Evolutionary conservation across 2,888 invertebrate genomes (phyloP), one percentile per base, ranked within the genome.

Genomic region (Pollenia labialis): DNA sequence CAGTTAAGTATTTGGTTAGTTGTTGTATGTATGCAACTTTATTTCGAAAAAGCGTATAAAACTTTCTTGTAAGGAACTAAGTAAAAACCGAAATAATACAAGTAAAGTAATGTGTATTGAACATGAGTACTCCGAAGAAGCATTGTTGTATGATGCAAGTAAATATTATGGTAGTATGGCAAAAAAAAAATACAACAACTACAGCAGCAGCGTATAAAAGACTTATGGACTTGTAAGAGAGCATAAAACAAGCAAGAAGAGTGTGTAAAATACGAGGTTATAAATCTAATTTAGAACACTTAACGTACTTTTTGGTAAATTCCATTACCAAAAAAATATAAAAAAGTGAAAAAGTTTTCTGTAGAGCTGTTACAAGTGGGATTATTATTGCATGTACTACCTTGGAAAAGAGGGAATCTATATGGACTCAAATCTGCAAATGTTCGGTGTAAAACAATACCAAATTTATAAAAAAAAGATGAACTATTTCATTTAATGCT

Each of bases 231-330:
- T 81, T 81, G 64, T 71, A 66, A 56, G 42, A 81, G 50, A 76
- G 56, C 62, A 56, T 75, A 74, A 80, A 74, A 84, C 48, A 64
- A 71, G 40, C 48, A 71, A 42, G 50, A 76, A 66, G 48, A 85
- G 76, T 81, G 81, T 85, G 71, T 71, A 77, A 64, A 66, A 72
- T 66, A 66, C 46, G 72, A 81, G 76, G 58, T 77, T 56, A 58
- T 81, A 85, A 76, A 85, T 85, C 76, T 85, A 76, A 68, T 85
- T 64, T 64, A 64, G 66, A 72, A 72, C 66, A 64, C 62, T 77
- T 72, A 66, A 66, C 64, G 50, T 66, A 77, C 48, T 40, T 71
- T 66, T 72, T 84, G 56, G 50, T 32, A 72, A 77, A 72, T 75
- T 68, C 60, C 75, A 40, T 52, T 46, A 16, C 8, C 16, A n/a